A percentile compares a stretch with the other conserved stretches of the same genome.
These are phyloP conservation scores for Mohoua ochrocephala DNA, from an alignment of 2,113 vertebrate species.

Conservation along the genomic window DNA sequence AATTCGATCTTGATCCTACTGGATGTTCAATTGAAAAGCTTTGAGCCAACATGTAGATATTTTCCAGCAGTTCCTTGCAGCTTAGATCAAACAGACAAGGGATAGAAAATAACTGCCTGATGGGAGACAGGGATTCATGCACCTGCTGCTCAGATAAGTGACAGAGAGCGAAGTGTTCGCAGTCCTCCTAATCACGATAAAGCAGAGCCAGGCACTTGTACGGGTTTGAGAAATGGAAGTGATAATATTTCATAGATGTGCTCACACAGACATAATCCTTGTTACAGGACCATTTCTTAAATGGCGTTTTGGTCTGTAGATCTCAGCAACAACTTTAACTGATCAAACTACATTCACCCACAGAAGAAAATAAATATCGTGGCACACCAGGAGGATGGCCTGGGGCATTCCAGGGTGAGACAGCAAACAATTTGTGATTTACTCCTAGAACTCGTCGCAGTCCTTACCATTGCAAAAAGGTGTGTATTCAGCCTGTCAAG, in stretches of 20 bases:
- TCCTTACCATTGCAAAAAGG: background rate
- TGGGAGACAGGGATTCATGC: background rate
- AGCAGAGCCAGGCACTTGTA: background rate
- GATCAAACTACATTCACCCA: background rate
- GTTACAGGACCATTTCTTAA: background rate
- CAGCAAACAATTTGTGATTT: background rate
- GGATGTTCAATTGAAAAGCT: background rate
- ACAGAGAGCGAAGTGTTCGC: background rate
- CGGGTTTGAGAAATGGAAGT: background rate
- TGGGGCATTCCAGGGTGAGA: background rate
- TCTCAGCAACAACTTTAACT: background rate
- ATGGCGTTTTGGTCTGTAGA: background rate
- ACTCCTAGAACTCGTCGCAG: background rate
- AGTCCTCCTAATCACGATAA: background rate
- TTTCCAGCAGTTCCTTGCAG: background rate
- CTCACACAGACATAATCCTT: background rate
- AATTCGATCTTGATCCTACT: background rate
- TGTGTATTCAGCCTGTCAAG: background rate
- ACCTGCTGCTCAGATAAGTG: conserved; percentile 16
- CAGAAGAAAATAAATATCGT: background rate
- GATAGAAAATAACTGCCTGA: background rate
- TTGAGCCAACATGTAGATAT: background rate
- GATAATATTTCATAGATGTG: background rate
- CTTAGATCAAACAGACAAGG: background rate
- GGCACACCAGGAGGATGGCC: background rate